These are phyloP conservation scores for Hucho hucho DNA, from an alignment of 2,113 vertebrate genomes.

Conservation along the genomic window DNA sequence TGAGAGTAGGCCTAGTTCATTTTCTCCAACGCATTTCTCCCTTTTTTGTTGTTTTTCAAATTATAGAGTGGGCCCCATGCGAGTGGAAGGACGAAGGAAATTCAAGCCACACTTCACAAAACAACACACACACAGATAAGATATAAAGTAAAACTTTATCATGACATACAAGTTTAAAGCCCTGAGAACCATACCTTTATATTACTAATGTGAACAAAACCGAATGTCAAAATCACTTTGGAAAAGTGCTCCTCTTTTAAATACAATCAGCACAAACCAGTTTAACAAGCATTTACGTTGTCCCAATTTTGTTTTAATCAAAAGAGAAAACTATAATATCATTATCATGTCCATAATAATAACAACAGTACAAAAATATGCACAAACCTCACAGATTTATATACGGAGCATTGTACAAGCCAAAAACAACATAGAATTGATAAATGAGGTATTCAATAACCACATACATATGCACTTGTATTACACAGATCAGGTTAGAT, in stretches of 20 bases:
- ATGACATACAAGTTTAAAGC: constrained; percentile 80
- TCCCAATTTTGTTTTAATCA: constrained; percentile 65
- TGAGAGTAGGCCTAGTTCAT: too few relatives aligned
- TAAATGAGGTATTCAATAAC: constrained; percentile 79
- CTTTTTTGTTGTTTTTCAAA: not conserved
- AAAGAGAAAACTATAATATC: constrained; percentile 73
- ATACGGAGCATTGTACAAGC: constrained; percentile 77
- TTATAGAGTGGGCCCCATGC: not conserved
- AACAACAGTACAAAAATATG: constrained; percentile 79
- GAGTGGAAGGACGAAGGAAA: not conserved
- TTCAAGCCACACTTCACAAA: not conserved
- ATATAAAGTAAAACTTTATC: constrained; percentile 82
- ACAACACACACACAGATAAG: constrained; percentile 53
- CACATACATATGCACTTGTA: constrained; percentile 75
- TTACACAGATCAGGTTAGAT: constrained; percentile 72
- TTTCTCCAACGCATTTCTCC: not conserved
- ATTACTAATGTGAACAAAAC: constrained; percentile 81
- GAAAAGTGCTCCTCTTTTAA: constrained; percentile 78
- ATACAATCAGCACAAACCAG: constrained; percentile 80
- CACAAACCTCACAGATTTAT: constrained; percentile 77
- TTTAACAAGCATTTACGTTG: constrained; percentile 71
- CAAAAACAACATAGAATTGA: constrained; percentile 65
- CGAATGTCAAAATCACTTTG: constrained; percentile 72
- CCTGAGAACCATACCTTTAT: constrained; percentile 81
- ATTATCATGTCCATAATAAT: constrained; percentile 70